Base-by-base conservation (phyloP, 2,888 invertebrate genomes). In the Anorthoa munda region DNA sequence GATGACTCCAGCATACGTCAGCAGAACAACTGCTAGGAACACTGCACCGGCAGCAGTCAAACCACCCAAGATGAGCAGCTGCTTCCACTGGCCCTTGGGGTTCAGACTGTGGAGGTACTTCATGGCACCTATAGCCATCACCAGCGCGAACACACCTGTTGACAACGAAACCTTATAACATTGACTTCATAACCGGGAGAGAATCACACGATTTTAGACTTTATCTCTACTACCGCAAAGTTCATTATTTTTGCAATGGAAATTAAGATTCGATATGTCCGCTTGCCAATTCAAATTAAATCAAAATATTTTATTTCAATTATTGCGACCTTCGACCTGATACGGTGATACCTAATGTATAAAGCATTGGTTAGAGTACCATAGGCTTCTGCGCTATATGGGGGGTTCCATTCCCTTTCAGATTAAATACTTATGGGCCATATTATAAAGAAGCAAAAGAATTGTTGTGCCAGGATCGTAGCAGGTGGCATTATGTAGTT, bases 1-100 rank as follows among this genome's bases (percentile, higher is more conserved):
- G 85, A 99, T 98, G 85, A 99, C 97, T 73, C 99, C 99, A 89
- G 98, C 97, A 92, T 99, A 98, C 0, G 99, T 99, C n/a, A 99
- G 97, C 13, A 97, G 95, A 59, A 99, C 98, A 5, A 99, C 98
- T 50, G 97, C 97, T 5, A 98, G 89, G 93, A 99, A 98, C 12
- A 99, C 99, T 1, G 97, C 85, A 0, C 96, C 98, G 1, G 99
- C 99, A 0, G 98, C 97, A 2, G 97, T 93, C 58, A 98, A 92
- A 12, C 98, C 98, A 2, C 98, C 98, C 77, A 98, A 96, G 72
- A 98, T 97, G 85, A 99, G 98, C 86, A 99, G 97, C 90, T 98
- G 98, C 87, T 98, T 98, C 96, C 99, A 98, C 91, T 99, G 99
- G 0, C 98, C 97, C 90, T 98, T 98, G 0, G 99, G 98, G 88